Base-by-base conservation (phyloP, 2,797 vertebrate species). In the Myotis daubentonii region DNA sequence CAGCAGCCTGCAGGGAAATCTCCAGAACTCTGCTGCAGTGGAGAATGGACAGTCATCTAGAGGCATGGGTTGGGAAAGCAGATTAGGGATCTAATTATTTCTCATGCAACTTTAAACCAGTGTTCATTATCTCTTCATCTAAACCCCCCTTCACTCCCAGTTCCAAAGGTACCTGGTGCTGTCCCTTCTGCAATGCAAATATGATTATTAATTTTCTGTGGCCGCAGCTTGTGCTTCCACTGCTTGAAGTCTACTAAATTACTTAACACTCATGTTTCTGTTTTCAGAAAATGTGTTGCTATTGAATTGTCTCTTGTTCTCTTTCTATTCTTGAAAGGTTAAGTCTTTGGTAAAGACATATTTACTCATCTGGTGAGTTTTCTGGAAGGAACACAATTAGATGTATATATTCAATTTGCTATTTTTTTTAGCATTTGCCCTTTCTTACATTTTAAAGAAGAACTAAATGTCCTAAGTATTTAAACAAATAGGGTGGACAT, bases 291-390 rank as follows among this genome's bases (percentile, higher is more conserved):
- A 36, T n/a, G 11, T 89, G 1, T 75, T 55, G 16, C 30, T 91
- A 10, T 88, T 62, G 12, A 49, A 82, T 88, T 2, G 9, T 70
- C 7, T 78, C 33, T 49, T 74, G 11, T 91, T 38, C 17, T 38
- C n/a, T 85, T 95, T 83, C 5, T 51, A 83, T 80, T 6, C 19
- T 83, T 78, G 13, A 51, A 82, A 55, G 38, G 68, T 93, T 89
- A 36, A 57, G n/a, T 71, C 4, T 80, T 87, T 49, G 9, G 53
- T 33, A 41, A 51, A 51, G 25, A 47, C 9, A 0, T 70, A 12
- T 89, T 75, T 93, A 81, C 6, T 87, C 25, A 33, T 87, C 1
- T 30, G 19, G 22, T n/a, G 5, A 5, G 9, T 62, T 85, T 97
- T 89, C n/a, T 80, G 44, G 23, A 74, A 16, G 4, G 28, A 92